phyloP scores from a whole-genome alignment of 1,140 invertebrate genomes.

The Berghia stephanieae region DNA sequence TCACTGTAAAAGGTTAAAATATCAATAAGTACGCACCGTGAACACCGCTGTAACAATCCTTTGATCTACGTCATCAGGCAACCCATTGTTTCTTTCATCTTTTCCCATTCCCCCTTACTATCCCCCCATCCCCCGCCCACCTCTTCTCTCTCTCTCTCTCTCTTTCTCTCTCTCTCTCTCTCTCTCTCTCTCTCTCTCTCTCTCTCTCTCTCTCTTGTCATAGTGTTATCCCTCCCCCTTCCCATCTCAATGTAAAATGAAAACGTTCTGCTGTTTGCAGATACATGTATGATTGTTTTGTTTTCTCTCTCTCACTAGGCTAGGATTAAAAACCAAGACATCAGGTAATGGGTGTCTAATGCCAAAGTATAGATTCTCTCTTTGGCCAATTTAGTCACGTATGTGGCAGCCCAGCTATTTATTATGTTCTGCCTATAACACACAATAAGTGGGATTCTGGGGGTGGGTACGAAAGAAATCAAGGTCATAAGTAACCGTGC shows the following conservation, averaged over 20 bases:
- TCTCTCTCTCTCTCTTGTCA: background rate
- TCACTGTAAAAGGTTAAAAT: no score
- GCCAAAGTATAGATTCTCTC: background rate
- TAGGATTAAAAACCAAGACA: background rate
- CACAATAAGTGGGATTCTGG: no score
- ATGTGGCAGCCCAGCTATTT: no score
- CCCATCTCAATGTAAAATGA: background rate
- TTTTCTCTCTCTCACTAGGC: background rate
- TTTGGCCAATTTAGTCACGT: background rate
- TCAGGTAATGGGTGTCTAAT: background rate
- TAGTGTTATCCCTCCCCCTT: background rate
- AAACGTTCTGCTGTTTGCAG: background rate
- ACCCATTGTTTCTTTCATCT: background rate
- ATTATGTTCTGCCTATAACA: no score
- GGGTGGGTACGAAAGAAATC: no score
- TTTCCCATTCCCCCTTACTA: background rate
- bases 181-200: constrained; percentile 20
- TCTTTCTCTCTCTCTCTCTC: constrained; percentile 8
- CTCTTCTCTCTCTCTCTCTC: background rate
- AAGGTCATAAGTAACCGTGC: no score
- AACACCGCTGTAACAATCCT: no score
- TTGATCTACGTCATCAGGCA: no score
- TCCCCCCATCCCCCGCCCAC: background rate
- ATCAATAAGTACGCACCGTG: no score
- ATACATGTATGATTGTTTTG: background rate